Evolutionary conservation across 2,797 vertebrate genomes (phyloP).

Genomic region (Chelidonichthys spinosus): DNA sequence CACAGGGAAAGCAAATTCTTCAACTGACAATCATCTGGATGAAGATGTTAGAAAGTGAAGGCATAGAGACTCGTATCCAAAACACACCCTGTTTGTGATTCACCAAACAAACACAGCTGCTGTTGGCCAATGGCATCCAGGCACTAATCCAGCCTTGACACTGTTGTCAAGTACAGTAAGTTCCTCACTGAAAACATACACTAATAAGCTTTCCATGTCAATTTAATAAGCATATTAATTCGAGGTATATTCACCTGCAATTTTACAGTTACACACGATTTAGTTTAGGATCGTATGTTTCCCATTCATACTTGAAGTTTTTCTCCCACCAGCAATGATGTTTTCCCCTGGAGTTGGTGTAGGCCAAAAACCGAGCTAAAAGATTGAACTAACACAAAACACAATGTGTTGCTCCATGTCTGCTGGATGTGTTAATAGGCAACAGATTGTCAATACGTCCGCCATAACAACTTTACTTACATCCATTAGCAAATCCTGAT

Average conservation of each 20-base stretch:
- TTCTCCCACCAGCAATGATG: not conserved
- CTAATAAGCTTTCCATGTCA: too few relatives aligned
- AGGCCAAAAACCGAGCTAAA: not conserved
- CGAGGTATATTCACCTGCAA: not conserved
- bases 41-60: constrained; percentile 53
- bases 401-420: not conserved
- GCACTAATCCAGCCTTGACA: constrained; percentile 30
- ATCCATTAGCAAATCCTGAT: too few relatives aligned
- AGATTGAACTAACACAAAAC: not conserved
- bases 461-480: not conserved
- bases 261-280: not conserved
- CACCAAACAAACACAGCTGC: constrained; percentile 74
- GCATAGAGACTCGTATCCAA: constrained; percentile 31
- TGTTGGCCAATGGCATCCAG: constrained; percentile 42
- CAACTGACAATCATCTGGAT: constrained; percentile 53
- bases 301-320: not conserved
- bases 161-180: constrained; percentile 34
- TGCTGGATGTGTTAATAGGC: not conserved
- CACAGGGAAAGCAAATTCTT: constrained; percentile 48
- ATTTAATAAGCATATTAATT: not conserved
- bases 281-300: not conserved
- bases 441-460: not conserved
- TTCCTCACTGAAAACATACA: constrained; percentile 10
- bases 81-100: constrained; percentile 74
- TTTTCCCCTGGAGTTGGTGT: not conserved